Conservation (phyloP, 2,797 vertebrate genomes). For the Dendrocincla tyrannina region DNA sequence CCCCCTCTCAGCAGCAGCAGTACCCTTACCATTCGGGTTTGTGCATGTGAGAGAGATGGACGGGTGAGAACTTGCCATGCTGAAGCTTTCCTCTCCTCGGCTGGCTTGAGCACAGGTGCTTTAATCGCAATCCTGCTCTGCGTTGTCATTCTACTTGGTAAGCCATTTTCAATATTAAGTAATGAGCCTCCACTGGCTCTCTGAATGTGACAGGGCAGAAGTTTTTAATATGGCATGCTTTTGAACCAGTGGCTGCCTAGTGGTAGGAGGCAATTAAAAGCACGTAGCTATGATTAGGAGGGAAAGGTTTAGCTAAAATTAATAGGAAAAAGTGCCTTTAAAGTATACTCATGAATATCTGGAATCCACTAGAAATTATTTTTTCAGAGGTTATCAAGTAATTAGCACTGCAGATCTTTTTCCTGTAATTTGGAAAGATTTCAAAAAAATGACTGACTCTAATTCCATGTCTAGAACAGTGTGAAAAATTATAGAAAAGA, state of each 20-base stretch:
- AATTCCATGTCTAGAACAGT: background rate
- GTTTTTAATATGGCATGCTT: background rate
- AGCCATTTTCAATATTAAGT: slow-evolving; percentile 30
- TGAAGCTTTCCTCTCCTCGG: slow-evolving; percentile 92
- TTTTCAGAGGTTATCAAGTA: slow-evolving; percentile 44
- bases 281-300: background rate
- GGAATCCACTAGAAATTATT: background rate
- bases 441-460: slow-evolving; percentile 9
- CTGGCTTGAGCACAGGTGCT: slow-evolving; percentile 95
- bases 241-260: background rate
- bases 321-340: background rate
- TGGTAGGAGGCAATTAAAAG: slow-evolving; percentile 22
- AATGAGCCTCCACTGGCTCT: background rate
- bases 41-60: slow-evolving; percentile 89
- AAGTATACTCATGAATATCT: background rate
- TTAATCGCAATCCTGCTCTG: slow-evolving; percentile 97
- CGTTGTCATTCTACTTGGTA: slow-evolving; percentile 94
- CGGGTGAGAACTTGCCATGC: slow-evolving; percentile 87
- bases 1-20: slow-evolving; percentile 91
- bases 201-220: background rate
- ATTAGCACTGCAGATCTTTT: slow-evolving; percentile 40
- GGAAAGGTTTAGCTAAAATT: slow-evolving; percentile 26
- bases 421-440: slow-evolving; percentile 42
- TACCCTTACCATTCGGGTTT: slow-evolving; percentile 92
- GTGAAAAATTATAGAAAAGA: background rate